phyloP scores from a whole-genome alignment of 2,888 invertebrate genomes.

The Gastrophysa polygoni region DNA sequence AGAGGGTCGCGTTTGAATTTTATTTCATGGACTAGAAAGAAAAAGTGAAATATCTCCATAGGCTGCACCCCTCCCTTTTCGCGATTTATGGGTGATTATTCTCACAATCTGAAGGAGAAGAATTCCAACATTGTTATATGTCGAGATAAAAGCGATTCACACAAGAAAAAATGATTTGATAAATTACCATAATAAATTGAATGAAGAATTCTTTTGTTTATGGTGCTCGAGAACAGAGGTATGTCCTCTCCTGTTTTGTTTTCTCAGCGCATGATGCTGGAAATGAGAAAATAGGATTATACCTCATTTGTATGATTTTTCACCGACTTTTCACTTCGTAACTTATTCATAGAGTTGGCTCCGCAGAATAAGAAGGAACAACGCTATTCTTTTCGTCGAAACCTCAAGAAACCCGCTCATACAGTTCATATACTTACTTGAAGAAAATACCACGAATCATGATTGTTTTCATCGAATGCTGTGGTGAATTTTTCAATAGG shows the following conservation, averaged over 20 bases:
- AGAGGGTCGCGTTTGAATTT: background rate
- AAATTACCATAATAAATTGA: background rate
- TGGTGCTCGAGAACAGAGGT: background rate
- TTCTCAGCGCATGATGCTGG: too few species aligned
- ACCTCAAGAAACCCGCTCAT: too few species aligned
- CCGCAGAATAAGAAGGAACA: too few species aligned
- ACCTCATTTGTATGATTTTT: too few species aligned
- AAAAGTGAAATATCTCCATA: background rate
- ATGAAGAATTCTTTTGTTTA: background rate
- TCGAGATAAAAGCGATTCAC: slow-evolving; percentile 11
- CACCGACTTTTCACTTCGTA: too few species aligned
- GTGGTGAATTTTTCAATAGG: too few species aligned
- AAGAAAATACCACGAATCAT: too few species aligned
- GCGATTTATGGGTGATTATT: slow-evolving; percentile 23
- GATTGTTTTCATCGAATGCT: too few species aligned
- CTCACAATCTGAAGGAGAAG: slow-evolving; percentile 19
- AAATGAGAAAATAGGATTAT: too few species aligned
- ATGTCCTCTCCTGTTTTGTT: background rate
- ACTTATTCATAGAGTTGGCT: too few species aligned
- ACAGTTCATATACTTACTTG: too few species aligned
- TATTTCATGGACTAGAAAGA: background rate
- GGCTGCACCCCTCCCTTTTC: background rate
- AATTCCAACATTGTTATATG: slow-evolving; percentile 26
- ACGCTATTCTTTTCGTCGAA: too few species aligned
- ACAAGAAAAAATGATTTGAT: slow-evolving; percentile 19